Evolutionary conservation across 2,113 vertebrate species (phyloP).

Genomic region (Acanthochromis polyacanthus): DNA sequence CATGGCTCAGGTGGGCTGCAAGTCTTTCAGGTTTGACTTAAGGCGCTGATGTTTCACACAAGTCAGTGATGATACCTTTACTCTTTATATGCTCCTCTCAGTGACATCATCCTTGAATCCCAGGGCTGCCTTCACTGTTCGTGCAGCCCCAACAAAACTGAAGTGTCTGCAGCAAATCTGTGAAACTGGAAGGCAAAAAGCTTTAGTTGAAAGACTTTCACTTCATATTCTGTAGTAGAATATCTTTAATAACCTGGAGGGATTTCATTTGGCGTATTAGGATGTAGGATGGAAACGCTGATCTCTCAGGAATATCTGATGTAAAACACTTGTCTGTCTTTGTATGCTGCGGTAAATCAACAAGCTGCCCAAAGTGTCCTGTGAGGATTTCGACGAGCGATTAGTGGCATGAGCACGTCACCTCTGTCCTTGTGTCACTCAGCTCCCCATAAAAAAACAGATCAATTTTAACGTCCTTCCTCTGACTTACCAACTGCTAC

Average conservation of each 20-base stretch:
- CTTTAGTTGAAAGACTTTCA: not conserved
- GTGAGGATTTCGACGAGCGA: constrained; percentile 40
- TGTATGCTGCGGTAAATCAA: constrained; percentile 22
- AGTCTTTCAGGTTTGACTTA: constrained; percentile 9
- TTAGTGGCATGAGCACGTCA: constrained; percentile 29
- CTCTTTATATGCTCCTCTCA: not conserved
- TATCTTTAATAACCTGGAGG: too few relatives aligned
- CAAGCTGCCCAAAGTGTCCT: constrained; percentile 16
- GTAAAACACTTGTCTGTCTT: not conserved
- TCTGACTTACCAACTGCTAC: constrained; percentile 41
- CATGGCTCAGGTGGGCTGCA: constrained; percentile 40
- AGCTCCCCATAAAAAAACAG: constrained; percentile 29
- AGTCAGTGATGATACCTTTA: constrained; percentile 7
- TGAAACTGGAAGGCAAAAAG: not conserved
- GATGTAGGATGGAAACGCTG: too few relatives aligned
- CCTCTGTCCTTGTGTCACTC: constrained; percentile 46
- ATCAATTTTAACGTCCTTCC: constrained; percentile 46
- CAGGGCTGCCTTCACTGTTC: not conserved
- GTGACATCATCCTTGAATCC: not conserved
- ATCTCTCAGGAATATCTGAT: not conserved
- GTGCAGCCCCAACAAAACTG: not conserved
- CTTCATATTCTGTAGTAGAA: not conserved
- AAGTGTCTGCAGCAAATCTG: not conserved
- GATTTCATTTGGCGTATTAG: too few relatives aligned
- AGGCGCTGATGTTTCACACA: not conserved